phyloP scores from a whole-genome alignment of 2,888 invertebrate genomes.

The Papilio protenor region DNA sequence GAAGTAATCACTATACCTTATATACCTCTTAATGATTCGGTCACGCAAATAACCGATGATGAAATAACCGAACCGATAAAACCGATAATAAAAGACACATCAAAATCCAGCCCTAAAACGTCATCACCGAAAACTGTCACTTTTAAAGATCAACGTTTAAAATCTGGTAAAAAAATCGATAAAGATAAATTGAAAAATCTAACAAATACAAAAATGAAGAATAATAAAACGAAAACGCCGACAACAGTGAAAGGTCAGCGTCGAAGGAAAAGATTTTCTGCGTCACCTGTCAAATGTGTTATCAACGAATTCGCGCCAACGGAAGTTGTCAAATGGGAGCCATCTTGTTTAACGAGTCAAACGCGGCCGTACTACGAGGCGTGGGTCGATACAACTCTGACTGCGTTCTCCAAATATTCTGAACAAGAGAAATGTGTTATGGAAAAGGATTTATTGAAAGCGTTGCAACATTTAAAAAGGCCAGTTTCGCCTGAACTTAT shows the following conservation, averaged over 20 bases:
- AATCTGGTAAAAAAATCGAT: neutral
- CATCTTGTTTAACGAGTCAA: slow-evolving; percentile 58
- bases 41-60: slow-evolving; percentile 2
- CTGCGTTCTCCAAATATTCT: slow-evolving; percentile 60
- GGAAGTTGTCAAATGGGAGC: slow-evolving; percentile 71
- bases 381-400: slow-evolving; percentile 69
- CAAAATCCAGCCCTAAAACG: slow-evolving; percentile 52
- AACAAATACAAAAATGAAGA: slow-evolving; percentile 41
- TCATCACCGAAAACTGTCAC: slow-evolving; percentile 65
- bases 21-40: slow-evolving; percentile 18
- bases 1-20: slow-evolving; percentile 40
- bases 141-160: slow-evolving; percentile 56
- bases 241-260: slow-evolving; percentile 31
- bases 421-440: slow-evolving; percentile 54
- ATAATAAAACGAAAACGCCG: slow-evolving; percentile 10
- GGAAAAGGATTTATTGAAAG: slow-evolving; percentile 52
- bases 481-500: slow-evolving; percentile 57
- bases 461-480: slow-evolving; percentile 54
- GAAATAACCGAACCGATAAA: slow-evolving; percentile 45
- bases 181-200: neutral
- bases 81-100: slow-evolving; percentile 58
- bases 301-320: slow-evolving; percentile 57
- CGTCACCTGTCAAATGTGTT: slow-evolving; percentile 44
- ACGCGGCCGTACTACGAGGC: slow-evolving; percentile 75
- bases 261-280: slow-evolving; percentile 10